Base-by-base conservation (phyloP, 2,113 vertebrate species). In the Cinclus cinclus region DNA sequence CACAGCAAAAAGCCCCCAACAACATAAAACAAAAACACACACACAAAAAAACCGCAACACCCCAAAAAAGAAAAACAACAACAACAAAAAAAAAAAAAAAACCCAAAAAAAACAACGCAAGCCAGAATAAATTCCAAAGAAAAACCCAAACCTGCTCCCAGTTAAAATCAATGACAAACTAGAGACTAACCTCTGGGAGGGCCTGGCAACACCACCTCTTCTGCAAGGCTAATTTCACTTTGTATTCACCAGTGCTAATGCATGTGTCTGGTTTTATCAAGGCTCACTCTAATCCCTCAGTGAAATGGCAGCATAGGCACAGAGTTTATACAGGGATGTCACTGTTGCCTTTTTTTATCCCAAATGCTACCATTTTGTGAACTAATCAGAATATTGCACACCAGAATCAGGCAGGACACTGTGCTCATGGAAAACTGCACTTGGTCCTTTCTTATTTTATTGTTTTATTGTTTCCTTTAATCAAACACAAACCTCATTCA, bases 361-460 rank as follows among this genome's bases (percentile, higher is more conserved):
- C 60, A 59, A 78, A 69, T 49, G 15, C 10, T 50, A 20, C 23
- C 8, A 12, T 74, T 80, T 42, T 52, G 18, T 64, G 37, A 92
- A 24, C 39, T 73, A 18, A 68, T 37, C 39, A 77, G 25, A 23
- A 25, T 39, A 21, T 18, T 56, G 50, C 7, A 53, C 35, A 21
- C 0, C 0, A 70, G 31, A 47, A 52, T 21, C 68, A 44, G 2
- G 1, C 6, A 10, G 67, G 37, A 80, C 19, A 21, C 7, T 24
- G 28, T 31, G n/a, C 58, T 74, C 59, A 21, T 9, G 28, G 60
- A 92, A 69, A 85, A 62, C 7, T 49, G 12, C 5, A 6, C 47
- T 73, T 49, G 27, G 7, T 60, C 19, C 28, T 74, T 83, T 59
- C 55, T 74, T 74, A 21, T 28, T 28, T 52, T 49, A 49, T 46